phyloP scores from a whole-genome alignment of 1,140 invertebrate genomes.

The Drosophila setifemur region DNA sequence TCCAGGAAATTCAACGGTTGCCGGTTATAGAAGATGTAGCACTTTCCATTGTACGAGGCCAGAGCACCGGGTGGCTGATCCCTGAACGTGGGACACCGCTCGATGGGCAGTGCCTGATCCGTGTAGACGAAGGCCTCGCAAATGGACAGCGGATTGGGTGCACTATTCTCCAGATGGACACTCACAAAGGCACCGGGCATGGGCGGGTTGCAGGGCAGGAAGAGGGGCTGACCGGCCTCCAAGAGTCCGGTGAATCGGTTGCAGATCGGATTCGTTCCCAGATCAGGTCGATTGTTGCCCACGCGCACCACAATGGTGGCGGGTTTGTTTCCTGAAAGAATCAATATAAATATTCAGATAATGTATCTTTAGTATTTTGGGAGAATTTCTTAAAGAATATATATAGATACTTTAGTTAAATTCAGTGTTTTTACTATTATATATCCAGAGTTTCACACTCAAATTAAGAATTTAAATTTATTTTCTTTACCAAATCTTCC shows the following conservation, averaged over 20 bases:
- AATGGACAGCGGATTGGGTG: constrained; percentile 91
- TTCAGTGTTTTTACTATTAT: no score
- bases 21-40: constrained; percentile 96
- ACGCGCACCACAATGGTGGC: constrained; percentile 95
- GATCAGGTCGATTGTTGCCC: constrained; percentile 96
- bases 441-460: no score
- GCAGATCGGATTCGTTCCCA: constrained; percentile 96
- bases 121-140: constrained; percentile 98
- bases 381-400: no score
- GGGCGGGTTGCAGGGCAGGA: constrained; percentile 95
- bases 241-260: constrained; percentile 93
- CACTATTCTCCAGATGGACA: constrained; percentile 91
- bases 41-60: constrained; percentile 97
- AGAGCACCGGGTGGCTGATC: constrained; percentile 96
- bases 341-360: no score
- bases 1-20: constrained; percentile 92
- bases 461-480: no score
- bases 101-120: constrained; percentile 96
- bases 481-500: no score
- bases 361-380: no score
- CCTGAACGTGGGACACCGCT: constrained; percentile 95
- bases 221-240: constrained; percentile 95
- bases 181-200: constrained; percentile 97
- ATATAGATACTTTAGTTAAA: no score
- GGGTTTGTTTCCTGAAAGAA: constrained; percentile 85